These are phyloP conservation scores for Patella pellucida DNA, from an alignment of 2,888 invertebrate species.

Conservation along the genomic window DNA sequence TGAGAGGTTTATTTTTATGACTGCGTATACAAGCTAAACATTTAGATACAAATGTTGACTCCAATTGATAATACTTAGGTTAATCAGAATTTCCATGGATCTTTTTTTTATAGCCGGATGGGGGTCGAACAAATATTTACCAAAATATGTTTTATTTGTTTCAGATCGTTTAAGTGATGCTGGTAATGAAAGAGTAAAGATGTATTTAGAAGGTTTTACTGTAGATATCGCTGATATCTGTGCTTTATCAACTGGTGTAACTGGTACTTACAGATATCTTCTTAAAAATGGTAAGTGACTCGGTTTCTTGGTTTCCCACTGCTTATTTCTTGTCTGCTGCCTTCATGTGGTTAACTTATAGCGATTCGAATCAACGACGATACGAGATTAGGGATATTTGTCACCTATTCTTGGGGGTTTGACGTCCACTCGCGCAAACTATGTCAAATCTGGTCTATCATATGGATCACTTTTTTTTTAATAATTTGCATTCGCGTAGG, in stretches of 20 bases:
- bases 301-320: background rate
- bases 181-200: slow-evolving; percentile 44
- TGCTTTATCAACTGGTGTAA: slow-evolving; percentile 24
- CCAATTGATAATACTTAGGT: background rate
- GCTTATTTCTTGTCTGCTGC: no score
- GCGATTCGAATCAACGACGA: no score
- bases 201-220: slow-evolving; percentile 35
- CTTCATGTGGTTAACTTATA: no score
- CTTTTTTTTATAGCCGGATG: no score
- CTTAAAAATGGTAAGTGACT: slow-evolving; percentile 23
- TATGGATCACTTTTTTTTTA: no score
- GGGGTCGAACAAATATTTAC: no score
- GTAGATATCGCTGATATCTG: slow-evolving; percentile 39
- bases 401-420: no score
- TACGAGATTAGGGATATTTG: no score
- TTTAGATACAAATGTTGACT: background rate
- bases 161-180: slow-evolving; percentile 46
- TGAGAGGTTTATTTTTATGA: background rate
- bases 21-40: background rate
- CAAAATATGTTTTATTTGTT: background rate
- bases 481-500: no score
- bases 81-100: no score
- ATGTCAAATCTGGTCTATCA: no score
- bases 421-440: no score
- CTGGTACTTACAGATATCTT: slow-evolving; percentile 29